Base-by-base conservation (phyloP, 2,113 vertebrate genomes). In the Thamnaconus septentrionalis region DNA sequence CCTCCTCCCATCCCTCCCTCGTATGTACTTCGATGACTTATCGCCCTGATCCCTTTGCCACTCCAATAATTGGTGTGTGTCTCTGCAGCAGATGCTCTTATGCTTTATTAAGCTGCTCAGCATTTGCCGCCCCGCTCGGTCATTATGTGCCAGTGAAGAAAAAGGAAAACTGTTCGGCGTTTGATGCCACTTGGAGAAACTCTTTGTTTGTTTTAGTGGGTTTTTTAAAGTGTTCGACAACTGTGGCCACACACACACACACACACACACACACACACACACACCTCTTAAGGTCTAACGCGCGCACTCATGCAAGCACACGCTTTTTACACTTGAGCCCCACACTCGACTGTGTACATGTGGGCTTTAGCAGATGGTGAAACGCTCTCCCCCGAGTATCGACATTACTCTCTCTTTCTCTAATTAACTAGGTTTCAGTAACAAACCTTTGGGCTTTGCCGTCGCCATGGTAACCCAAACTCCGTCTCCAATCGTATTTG, bases 361-460 rank as follows among this genome's bases (percentile, higher is more conserved):
- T 79, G 76, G 78, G 84, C 80, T 90, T 86, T 81, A 87, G 85
- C 91, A 92, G 89, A 91, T 91, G 91, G 87, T 78, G 85, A 87
- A 89, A 85, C 81, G 78, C 71, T 87, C 80, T 90, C 89, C 85
- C 87, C 68, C 1, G 86, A 88, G 90, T 87, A 74, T 82, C 50
- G 54, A 64, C 66, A 55, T 73, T 77, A 65, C 58, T 79, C 73
- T 79, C 75, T 61, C 58, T 71, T 63, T 73, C 77, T 83, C 12
- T 88, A 90, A 91, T 92, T 92, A 92, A 90, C 89, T 84, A 90
- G 85, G 82, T 91, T 92, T 92, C 85, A 84, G 85, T 91, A 91
- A 90, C 88, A 87, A 92, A 91, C 90, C 90, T 93, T 91, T 90
- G 87, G 89, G 90, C 87, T 88, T 89, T 88, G 76, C 56, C 48